A percentile compares a stretch with the other conserved stretches of the same genome.
Evolutionary conservation across 2,888 invertebrate genomes (phyloP).

Genomic region (Pollenia griseotomentosa): DNA sequence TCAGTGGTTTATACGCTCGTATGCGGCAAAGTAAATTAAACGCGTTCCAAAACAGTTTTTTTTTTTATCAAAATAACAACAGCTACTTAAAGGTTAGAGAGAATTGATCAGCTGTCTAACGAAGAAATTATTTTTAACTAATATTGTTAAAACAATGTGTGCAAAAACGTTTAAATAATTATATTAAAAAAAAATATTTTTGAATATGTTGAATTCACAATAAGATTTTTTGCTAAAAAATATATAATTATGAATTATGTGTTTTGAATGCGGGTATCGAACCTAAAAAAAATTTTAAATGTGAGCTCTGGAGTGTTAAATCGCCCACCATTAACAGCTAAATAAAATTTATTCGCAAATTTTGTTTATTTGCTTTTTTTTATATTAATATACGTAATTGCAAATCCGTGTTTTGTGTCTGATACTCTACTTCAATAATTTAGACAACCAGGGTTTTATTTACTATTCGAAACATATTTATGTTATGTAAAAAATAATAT

Average conservation of each 20-base stretch:
- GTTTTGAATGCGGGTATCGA: too few relatives aligned
- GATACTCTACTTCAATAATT: background rate
- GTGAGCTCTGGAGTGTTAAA: slow-evolving; percentile 9
- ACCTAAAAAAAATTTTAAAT: background rate
- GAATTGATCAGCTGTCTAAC: slow-evolving; percentile 26
- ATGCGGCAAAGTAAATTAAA: slow-evolving; percentile 41
- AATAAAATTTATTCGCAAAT: background rate
- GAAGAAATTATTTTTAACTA: background rate
- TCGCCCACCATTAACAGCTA: slow-evolving; percentile 31
- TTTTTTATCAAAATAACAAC: slow-evolving; percentile 7
- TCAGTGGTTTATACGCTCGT: slow-evolving; percentile 13
- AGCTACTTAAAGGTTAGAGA: slow-evolving; percentile 45
- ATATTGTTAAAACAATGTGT: background rate
- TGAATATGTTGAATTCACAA: too few relatives aligned
- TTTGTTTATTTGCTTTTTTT: background rate
- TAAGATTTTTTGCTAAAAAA: too few relatives aligned
- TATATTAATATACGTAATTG: background rate
- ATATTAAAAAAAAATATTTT: too few relatives aligned
- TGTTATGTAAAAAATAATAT: background rate
- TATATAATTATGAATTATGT: too few relatives aligned
- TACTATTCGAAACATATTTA: background rate
- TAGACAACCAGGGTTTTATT: background rate
- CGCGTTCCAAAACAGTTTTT: slow-evolving; percentile 4
- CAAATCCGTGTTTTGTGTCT: background rate
- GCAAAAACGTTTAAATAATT: background rate